Conservation (phyloP, 2,113 vertebrate species). For the Azemiops feae region DNA sequence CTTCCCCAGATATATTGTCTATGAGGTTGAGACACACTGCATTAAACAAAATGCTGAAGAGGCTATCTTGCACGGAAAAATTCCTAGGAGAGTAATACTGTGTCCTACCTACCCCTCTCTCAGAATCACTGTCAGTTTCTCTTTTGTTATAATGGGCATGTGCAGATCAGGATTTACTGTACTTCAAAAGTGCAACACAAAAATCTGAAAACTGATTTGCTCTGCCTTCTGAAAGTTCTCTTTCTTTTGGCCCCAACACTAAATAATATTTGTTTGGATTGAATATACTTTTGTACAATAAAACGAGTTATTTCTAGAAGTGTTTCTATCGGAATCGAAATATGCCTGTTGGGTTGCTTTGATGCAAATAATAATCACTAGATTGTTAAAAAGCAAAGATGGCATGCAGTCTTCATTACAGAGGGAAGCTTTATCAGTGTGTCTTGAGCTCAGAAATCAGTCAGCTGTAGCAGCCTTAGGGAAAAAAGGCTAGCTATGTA, state of each 20-base stretch:
- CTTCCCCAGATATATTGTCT: not conserved
- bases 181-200: not conserved
- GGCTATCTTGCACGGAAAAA: not conserved
- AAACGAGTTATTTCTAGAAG: not conserved
- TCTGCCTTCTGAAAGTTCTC: not conserved
- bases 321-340: not conserved
- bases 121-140: not conserved
- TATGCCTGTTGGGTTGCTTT: not conserved
- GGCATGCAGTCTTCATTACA: not conserved
- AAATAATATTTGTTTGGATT: not conserved
- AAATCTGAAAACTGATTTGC: not conserved
- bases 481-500: not conserved
- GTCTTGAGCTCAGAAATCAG: not conserved
- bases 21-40: not conserved
- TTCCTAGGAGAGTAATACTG: not conserved
- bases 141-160: not conserved
- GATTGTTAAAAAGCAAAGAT: not conserved
- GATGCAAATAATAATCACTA: not conserved
- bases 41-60: not conserved
- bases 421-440: not conserved
- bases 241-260: not conserved
- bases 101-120: not conserved
- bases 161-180: not conserved
- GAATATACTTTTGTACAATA: not conserved
- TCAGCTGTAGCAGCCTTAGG: not conserved